A percentile compares a stretch with the other conserved stretches of the same genome.
Conservation (phyloP, 92 coral and sea anemone genomes). For the Bergia puertoricense region DNA sequence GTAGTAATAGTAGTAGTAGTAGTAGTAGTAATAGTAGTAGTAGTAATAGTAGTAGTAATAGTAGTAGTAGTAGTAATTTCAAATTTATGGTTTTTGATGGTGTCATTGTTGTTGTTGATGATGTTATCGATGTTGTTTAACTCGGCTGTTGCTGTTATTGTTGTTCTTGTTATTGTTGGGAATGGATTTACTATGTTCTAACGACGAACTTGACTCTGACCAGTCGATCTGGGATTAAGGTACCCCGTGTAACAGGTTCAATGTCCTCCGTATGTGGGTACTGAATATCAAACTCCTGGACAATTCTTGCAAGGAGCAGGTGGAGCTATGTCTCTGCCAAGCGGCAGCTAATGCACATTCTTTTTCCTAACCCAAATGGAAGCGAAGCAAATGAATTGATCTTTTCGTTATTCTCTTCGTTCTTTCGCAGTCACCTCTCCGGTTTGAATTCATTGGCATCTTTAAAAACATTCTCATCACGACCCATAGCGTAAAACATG, state of each 20-base stretch:
- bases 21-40: too few species aligned
- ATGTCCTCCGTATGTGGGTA: slow-evolving; percentile 54
- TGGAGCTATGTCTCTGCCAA: slow-evolving; percentile 73
- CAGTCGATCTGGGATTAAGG: slow-evolving; percentile 15
- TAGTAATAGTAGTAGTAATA: too few species aligned
- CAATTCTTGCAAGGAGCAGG: slow-evolving; percentile 60
- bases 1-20: too few species aligned
- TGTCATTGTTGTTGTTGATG: too few species aligned
- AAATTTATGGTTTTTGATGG: too few species aligned
- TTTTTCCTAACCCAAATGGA: slow-evolving; percentile 83
- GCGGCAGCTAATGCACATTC: slow-evolving; percentile 40
- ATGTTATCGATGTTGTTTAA: too few species aligned
- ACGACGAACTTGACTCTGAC: slow-evolving; percentile 45
- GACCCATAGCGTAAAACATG: slow-evolving; percentile 54
- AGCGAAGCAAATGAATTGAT: slow-evolving; percentile 50
- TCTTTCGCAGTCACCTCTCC: slow-evolving; percentile 71
- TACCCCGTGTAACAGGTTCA: slow-evolving; percentile 15
- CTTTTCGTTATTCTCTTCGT: background rate
- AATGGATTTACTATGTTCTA: background rate
- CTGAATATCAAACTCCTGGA: slow-evolving; percentile 61
- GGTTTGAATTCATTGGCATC: slow-evolving; percentile 63
- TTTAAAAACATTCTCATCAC: slow-evolving; percentile 55
- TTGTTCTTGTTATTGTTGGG: too few species aligned
- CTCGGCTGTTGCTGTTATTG: too few species aligned
- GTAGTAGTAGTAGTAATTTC: too few species aligned